These are phyloP conservation scores for Rhyacophila evoluta DNA, from an alignment of 2,888 invertebrate species.

Conservation along the genomic window DNA sequence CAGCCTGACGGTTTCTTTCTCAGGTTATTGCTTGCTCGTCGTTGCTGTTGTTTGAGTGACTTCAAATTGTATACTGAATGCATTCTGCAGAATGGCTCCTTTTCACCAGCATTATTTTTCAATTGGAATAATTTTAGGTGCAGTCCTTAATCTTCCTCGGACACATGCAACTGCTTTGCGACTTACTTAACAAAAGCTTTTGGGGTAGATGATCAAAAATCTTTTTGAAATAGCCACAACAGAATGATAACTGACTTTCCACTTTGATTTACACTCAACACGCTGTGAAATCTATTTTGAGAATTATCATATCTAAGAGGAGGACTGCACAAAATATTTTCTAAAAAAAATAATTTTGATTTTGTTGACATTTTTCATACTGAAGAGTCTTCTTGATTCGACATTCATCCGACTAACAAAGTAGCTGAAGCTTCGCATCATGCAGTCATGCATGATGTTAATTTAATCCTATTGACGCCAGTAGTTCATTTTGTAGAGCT, in stretches of 20 bases:
- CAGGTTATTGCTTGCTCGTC: conserved; percentile 25
- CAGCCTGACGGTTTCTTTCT: conserved; percentile 67
- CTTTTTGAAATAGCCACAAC: not conserved
- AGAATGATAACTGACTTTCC: not conserved
- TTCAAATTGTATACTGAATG: not conserved
- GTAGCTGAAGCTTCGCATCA: not conserved
- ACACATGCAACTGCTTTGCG: conserved; percentile 3
- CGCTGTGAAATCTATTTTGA: not conserved
- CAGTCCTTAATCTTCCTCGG: not conserved
- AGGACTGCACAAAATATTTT: not conserved
- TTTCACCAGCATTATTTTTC: not conserved
- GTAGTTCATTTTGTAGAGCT: not conserved
- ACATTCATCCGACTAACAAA: not conserved
- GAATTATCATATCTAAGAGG: not conserved
- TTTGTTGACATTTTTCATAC: not conserved
- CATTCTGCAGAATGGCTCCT: not conserved
- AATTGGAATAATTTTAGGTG: not conserved
- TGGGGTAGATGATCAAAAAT: not conserved
- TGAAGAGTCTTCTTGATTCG: not conserved
- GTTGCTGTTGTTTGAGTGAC: conserved; percentile 26
- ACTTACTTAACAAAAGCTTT: conserved; percentile 23
- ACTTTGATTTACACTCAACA: not conserved
- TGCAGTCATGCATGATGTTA: not conserved
- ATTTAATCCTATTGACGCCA: not conserved
- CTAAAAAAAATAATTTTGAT: too few relatives aligned